A percentile compares a stretch with the other conserved stretches of the same genome.
Evolutionary conservation across 2,113 vertebrate genomes (phyloP).

Genomic region (Hypanus sabinus): DNA sequence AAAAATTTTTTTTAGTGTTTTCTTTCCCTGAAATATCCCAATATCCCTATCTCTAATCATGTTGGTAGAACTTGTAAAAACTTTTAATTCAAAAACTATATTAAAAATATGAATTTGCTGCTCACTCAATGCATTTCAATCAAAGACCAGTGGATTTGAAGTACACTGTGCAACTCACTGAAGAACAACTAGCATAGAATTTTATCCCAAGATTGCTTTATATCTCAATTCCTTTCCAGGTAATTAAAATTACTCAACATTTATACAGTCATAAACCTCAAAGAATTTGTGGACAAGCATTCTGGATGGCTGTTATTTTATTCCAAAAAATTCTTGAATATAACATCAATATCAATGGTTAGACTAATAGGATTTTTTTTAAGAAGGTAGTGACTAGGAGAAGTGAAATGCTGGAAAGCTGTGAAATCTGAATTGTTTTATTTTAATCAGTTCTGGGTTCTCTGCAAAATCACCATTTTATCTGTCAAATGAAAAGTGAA

Average conservation of each 20-base stretch:
- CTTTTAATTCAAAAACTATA: slow-evolving; percentile 36
- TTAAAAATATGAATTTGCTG: slow-evolving; percentile 42
- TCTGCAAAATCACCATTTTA: background rate
- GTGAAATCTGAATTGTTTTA: background rate
- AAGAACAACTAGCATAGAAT: background rate
- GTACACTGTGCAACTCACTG: background rate
- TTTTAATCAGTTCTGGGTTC: background rate
- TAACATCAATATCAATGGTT: background rate
- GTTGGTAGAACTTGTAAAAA: background rate
- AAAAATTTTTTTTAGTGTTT: background rate
- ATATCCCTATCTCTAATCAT: background rate
- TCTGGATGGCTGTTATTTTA: background rate
- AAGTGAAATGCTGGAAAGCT: background rate
- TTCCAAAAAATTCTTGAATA: background rate
- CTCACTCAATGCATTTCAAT: slow-evolving; percentile 36
- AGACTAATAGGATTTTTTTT: background rate
- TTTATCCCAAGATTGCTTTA: background rate
- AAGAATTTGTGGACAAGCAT: background rate
- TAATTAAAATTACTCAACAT: background rate
- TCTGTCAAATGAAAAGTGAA: background rate
- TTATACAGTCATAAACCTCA: background rate
- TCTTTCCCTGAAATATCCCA: background rate
- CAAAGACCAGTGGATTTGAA: background rate
- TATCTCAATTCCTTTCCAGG: background rate
- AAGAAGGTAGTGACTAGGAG: no score